Evolutionary conservation across 2,797 vertebrate species (phyloP).

Genomic region (Hippoglossus hippoglossus): DNA sequence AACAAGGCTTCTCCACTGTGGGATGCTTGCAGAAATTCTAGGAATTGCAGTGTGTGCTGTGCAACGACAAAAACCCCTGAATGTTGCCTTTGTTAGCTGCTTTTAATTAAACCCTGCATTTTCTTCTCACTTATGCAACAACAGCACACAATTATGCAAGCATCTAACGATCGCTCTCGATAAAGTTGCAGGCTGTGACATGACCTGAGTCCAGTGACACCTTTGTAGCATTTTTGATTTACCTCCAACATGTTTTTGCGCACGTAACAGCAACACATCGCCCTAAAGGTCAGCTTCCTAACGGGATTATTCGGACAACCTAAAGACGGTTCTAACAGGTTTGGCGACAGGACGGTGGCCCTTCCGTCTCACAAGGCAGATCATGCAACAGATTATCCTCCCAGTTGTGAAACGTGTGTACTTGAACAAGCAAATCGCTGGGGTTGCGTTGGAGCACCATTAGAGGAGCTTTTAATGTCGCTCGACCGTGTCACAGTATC

Average conservation of each 20-base stretch:
- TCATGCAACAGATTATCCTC: conserved; percentile 13
- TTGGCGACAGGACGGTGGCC: background rate
- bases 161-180: conserved; percentile 48
- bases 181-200: conserved; percentile 26
- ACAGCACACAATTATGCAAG: conserved; percentile 66
- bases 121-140: conserved; percentile 65
- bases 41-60: conserved; percentile 54
- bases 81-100: conserved; percentile 79
- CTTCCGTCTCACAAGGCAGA: conserved; percentile 20
- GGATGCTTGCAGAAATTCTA: conserved; percentile 60
- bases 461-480: conserved; percentile 30
- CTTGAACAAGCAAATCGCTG: conserved; percentile 29
- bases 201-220: conserved; percentile 12
- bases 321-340: background rate
- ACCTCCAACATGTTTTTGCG: background rate
- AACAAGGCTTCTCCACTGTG: conserved; percentile 54
- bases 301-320: background rate
- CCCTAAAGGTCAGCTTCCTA: background rate
- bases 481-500: background rate
- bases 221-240: conserved; percentile 18
- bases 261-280: no score
- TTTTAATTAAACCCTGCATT: conserved; percentile 74
- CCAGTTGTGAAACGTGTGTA: conserved; percentile 15
- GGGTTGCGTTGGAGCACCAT: conserved; percentile 31
- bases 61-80: conserved; percentile 62